phyloP scores from a whole-genome alignment of 2,888 invertebrate genomes.

The Cremastinae sp. region DNA sequence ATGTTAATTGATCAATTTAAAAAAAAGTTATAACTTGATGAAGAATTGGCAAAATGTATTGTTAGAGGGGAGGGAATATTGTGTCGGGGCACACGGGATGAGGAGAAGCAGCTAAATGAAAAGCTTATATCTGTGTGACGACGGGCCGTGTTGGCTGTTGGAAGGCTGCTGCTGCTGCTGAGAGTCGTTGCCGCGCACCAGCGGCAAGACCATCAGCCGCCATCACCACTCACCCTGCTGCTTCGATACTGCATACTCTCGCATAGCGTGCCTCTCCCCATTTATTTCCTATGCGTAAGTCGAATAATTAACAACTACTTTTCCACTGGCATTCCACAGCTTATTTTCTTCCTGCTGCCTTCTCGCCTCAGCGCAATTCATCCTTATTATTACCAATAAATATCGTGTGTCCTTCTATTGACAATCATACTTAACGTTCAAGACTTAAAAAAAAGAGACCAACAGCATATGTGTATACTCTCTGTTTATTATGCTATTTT shows the following conservation, averaged over 20 bases:
- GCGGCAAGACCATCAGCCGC: conserved; percentile 44
- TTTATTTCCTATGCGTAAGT: conserved; percentile 69
- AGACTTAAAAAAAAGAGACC: too few relatives aligned
- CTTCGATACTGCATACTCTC: conserved; percentile 9
- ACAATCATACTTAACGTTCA: too few relatives aligned
- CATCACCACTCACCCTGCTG: conserved; percentile 24
- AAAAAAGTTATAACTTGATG: too few relatives aligned
- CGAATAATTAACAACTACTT: conserved; percentile 71
- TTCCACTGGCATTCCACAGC: conserved; percentile 22
- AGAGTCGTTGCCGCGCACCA: not conserved
- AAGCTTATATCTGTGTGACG: conserved; percentile 74
- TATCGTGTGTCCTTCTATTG: too few relatives aligned
- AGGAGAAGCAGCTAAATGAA: conserved; percentile 73
- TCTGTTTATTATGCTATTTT: too few relatives aligned
- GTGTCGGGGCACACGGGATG: conserved; percentile 68
- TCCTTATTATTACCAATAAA: not conserved
- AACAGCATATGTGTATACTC: too few relatives aligned
- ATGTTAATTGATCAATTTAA: too few relatives aligned
- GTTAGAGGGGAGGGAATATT: conserved; percentile 73
- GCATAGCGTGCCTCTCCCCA: conserved; percentile 42
- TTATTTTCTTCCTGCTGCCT: not conserved
- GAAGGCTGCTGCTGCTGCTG: too few relatives aligned
- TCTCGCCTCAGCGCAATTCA: not conserved
- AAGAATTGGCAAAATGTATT: too few relatives aligned
- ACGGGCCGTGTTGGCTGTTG: conserved; percentile 57